Percentiles rank a stretch among this genome's conserved stretches.
These are phyloP conservation scores for Apamea sordens DNA, from an alignment of 2,888 invertebrate species.

Conservation along the genomic window DNA sequence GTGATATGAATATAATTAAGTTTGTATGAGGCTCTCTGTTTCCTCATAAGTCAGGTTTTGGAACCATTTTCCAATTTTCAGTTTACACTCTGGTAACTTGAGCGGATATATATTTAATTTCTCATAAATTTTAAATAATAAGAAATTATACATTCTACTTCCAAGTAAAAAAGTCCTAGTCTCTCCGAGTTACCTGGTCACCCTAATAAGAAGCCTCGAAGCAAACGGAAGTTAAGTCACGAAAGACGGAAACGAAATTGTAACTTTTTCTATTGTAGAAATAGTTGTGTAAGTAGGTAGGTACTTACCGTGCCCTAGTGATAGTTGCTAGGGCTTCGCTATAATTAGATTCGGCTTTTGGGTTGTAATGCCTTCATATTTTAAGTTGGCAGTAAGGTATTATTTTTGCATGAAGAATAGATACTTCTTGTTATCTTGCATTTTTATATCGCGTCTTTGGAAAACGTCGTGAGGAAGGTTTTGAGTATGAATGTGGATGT, in stretches of 20 bases:
- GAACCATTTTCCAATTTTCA: too few relatives aligned
- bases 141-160: too few relatives aligned
- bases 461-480: not conserved
- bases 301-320: slow-evolving; percentile 45
- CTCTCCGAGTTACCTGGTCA: slow-evolving; percentile 60
- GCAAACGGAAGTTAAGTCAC: slow-evolving; percentile 80
- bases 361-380: slow-evolving; percentile 48
- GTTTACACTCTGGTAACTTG: too few relatives aligned
- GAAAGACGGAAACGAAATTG: slow-evolving; percentile 82
- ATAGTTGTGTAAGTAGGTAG: slow-evolving; percentile 46
- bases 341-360: slow-evolving; percentile 66
- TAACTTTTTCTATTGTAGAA: slow-evolving; percentile 80
- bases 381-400: not conserved
- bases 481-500: too few relatives aligned
- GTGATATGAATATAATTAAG: too few relatives aligned
- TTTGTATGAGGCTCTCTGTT: too few relatives aligned
- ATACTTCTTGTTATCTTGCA: not conserved
- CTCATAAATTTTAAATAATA: too few relatives aligned
- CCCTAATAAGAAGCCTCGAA: slow-evolving; percentile 69
- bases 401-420: not conserved
- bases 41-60: too few relatives aligned
- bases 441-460: not conserved
- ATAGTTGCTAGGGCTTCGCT: slow-evolving; percentile 74
- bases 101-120: too few relatives aligned
- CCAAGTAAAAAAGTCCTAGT: too few relatives aligned